A percentile compares a stretch with the other conserved stretches of the same genome.
These are phyloP conservation scores for Lophotis ruficrista DNA, from an alignment of 2,113 vertebrate genomes.

Conservation along the genomic window DNA sequence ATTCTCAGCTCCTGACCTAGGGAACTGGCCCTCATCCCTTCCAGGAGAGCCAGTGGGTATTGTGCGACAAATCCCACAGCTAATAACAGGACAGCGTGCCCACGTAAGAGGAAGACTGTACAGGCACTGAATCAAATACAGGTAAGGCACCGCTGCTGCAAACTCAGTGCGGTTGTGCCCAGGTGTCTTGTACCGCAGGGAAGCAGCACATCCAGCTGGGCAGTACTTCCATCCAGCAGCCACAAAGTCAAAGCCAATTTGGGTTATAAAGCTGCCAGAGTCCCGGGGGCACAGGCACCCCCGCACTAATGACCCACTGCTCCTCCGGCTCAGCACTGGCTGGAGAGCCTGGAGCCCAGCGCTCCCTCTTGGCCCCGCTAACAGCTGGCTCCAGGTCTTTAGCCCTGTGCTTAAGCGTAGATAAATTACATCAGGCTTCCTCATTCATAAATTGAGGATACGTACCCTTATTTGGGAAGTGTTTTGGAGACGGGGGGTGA, in stretches of 20 bases:
- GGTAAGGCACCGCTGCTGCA: neutral
- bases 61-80: neutral
- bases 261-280: neutral
- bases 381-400: neutral
- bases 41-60: neutral
- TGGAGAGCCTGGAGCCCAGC: fast-evolving
- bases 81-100: too few relatives aligned
- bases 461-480: neutral
- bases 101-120: neutral
- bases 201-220: neutral
- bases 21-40: fast-evolving
- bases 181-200: too few relatives aligned
- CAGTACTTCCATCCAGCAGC: neutral
- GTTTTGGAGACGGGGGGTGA: neutral
- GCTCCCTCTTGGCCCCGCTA: fast-evolving
- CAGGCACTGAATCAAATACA: neutral
- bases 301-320: fast-evolving
- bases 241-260: neutral
- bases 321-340: neutral
- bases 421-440: neutral
- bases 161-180: fast-evolving
- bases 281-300: neutral
- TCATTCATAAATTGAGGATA: neutral
- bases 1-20: neutral
- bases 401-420: neutral